Conservation (phyloP, 2,113 vertebrate genomes). For the Petromus typicus region DNA sequence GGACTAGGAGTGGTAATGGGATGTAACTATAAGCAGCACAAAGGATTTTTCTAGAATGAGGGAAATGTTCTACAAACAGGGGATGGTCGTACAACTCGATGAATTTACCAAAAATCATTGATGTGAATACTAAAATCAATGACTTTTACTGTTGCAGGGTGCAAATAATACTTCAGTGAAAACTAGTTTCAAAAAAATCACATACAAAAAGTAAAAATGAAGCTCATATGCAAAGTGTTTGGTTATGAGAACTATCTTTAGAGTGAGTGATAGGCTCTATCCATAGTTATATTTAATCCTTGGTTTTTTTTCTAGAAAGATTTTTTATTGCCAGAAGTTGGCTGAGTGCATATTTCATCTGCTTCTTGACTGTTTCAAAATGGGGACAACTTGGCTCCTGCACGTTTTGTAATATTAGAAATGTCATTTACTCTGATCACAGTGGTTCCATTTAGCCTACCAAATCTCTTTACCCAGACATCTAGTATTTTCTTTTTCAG, state of each 20-base stretch:
- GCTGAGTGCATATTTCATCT: not conserved
- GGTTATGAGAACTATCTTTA: not conserved
- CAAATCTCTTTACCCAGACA: not conserved
- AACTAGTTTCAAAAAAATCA: constrained; percentile 1
- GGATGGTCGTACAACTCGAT: not conserved
- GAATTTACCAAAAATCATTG: not conserved
- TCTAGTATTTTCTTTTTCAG: not conserved
- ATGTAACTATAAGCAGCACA: not conserved
- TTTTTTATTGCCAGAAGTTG: not conserved
- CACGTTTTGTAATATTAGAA: not conserved
- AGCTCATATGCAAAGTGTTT: not conserved
- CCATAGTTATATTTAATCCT: not conserved
- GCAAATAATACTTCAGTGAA: not conserved
- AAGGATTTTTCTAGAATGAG: not conserved
- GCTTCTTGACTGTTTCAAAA: constrained; percentile 36
- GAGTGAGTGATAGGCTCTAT: not conserved
- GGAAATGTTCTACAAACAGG: not conserved
- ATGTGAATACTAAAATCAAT: not conserved
- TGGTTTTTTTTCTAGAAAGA: constrained; percentile 31
- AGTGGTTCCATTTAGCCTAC: not conserved
- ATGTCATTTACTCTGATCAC: not conserved
- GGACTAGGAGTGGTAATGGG: not conserved
- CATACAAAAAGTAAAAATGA: not conserved
- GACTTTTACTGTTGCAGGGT: not conserved
- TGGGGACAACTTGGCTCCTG: not conserved